Evolutionary conservation across 2,113 vertebrate genomes (phyloP).

Genomic region (Catagonus wagneri): DNA sequence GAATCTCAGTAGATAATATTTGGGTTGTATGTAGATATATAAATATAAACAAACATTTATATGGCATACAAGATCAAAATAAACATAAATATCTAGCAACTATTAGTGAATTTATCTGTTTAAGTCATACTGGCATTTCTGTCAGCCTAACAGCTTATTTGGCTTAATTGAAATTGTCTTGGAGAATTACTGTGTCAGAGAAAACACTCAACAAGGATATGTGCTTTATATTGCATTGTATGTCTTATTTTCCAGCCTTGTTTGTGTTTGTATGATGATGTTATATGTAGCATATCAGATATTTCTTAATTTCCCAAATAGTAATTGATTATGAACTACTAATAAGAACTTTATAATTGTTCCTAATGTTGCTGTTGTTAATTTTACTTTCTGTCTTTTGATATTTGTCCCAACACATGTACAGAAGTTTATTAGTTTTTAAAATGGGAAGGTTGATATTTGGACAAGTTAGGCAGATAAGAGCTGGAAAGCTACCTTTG

Average conservation of each 20-base stretch:
- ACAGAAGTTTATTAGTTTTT: conserved; percentile 17
- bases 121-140: neutral
- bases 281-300: neutral
- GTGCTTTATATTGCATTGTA: neutral
- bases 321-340: neutral
- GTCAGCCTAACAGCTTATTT: neutral
- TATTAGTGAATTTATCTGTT: conserved; percentile 33
- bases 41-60: neutral
- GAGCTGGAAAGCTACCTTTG: neutral
- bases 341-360: conserved; percentile 38
- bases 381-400: conserved; percentile 16
- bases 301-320: conserved; percentile 27
- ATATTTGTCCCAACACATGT: neutral
- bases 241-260: neutral
- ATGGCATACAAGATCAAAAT: neutral
- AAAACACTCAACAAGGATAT: neutral
- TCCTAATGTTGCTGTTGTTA: conserved; percentile 43
- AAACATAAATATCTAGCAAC: neutral
- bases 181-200: neutral
- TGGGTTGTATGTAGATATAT: conserved; percentile 22
- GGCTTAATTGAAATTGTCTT: conserved; percentile 7
- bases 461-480: conserved; percentile 4
- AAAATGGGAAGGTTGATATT: neutral
- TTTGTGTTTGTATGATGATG: conserved; percentile 16
- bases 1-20: conserved; percentile 31